Evolutionary conservation across 2,113 vertebrate genomes (phyloP), one percentile per base, ranked within the genome.

Genomic region (Gasterosteus aculeatus): DNA sequence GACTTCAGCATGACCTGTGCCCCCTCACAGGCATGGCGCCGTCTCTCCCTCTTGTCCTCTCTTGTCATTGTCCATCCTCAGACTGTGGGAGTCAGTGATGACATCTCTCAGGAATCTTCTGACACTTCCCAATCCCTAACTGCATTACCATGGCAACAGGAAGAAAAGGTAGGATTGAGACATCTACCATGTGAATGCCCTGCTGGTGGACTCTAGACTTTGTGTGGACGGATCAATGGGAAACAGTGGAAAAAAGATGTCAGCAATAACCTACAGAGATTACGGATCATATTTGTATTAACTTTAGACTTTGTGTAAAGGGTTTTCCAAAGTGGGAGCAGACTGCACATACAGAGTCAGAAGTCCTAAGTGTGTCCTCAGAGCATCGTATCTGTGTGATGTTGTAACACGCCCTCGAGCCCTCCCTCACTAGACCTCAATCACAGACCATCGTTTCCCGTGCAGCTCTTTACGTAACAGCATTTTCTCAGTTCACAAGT

Each of bases 81-180:
- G 11, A 11, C 57, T 51, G 65, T 59, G 75, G 47, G 54, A 72
- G 71, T 66, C 76, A 72, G 77, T 75, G 76, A 88, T 91, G 89
- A 88, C 80, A 81, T 72, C 63, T 49, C 4, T 11, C 2, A 0
- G 35, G 16, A 44, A 59, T 72, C 56, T 10, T 73, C 75, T 53
- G 35, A 57, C 46, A 39, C 46, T 22, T 56, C 33, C 58, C 39
- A 57, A 10, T 57, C 42, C 53, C 69, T 86, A 80, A 79, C 54
- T 26, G 16, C 26, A 61, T 85, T 35, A 58, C 77, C 71, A 91
- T 89, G 89, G 89, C 87, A 84, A 87, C 89, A 39, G 81, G 83
- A 79, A 84, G 86, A 77, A 91, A 91, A 82, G 86, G 89, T 91
- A 68, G 53, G 64, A 47, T 58, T 46, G 33, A 71, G 22, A 12